Percentiles rank a stretch among this genome's conserved stretches.
Evolutionary conservation across 2,113 vertebrate genomes (phyloP).

Genomic region (Indicator indicator): DNA sequence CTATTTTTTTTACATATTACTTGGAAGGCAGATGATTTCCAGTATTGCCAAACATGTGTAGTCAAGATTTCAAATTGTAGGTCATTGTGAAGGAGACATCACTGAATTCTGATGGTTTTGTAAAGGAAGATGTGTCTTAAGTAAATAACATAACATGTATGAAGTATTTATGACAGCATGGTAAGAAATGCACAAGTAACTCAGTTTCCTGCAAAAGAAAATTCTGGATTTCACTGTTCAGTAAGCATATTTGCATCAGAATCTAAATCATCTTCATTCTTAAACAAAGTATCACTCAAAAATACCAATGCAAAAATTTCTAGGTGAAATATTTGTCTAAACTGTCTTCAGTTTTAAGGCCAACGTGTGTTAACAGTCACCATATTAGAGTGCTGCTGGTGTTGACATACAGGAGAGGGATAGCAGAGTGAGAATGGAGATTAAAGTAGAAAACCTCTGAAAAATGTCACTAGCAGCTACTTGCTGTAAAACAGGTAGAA

Average conservation of each 20-base stretch:
- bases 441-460: conserved; percentile 15
- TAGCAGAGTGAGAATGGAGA: neutral
- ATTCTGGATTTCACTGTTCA: neutral
- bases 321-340: conserved; percentile 44
- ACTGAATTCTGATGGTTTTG: conserved; percentile 5
- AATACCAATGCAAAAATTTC: neutral
- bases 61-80: neutral
- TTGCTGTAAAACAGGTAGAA: conserved; percentile 20
- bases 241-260: neutral
- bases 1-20: neutral
- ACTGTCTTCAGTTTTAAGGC: conserved; percentile 43
- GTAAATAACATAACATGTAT: neutral
- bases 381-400: neutral
- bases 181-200: neutral
- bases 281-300: neutral
- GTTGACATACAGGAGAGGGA: neutral
- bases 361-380: neutral
- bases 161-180: neutral
- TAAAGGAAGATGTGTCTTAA: neutral
- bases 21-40: neutral
- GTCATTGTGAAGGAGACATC: neutral
- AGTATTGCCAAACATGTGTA: neutral
- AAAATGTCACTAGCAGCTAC: conserved; percentile 28
- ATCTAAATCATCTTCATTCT: neutral
- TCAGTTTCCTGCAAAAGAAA: conserved; percentile 10